Base-by-base conservation (phyloP, 2,888 invertebrate genomes). In the Leptogaster cylindrica region DNA sequence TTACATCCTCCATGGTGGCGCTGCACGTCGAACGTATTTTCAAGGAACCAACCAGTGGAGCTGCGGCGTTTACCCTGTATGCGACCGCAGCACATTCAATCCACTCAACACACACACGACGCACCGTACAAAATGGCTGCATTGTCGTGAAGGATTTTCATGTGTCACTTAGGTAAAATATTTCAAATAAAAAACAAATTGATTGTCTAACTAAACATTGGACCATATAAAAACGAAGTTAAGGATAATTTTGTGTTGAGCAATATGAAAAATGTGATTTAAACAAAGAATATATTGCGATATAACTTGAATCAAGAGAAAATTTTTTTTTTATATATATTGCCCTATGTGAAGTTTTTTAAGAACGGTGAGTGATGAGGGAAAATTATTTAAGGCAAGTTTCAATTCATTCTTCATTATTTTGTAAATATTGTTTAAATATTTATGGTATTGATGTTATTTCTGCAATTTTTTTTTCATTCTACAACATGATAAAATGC, bases 41-140 rank as follows among this genome's bases (percentile, higher is more conserved):
- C 71, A 68, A 71, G 72, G 70, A 72, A 73, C 70, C 71, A 44
- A n/a, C n/a, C 73, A 73, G 73, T 73, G 73, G 72, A 72, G 73
- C 71, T 72, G 72, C 73, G 73, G 72, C 72, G 72, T 72, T 73
- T 72, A 72, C 70, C 72, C 72, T n/a, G 72, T 72, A 72, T 72
- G 71, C 71, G 72, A 72, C 71, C 72, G 72, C 72, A 72, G 72
- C 72, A 72, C 72, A 72, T 72, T 72, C 72, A 72, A 72, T 72
- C 72, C 72, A 72, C 71, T 70, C 71, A 70, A 71, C 71, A 71
- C 70, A 70, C 71, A 71, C 71, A 72, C 70, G 71, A 55, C 68
- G 46, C 61, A 39, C 31, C 52, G 65, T 65, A 65, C 65, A 65
- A 65, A 65, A 65, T 65, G 65, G 65, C 70, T 71, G 70, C 68